Conservation (phyloP, 2,113 vertebrate genomes). For the Rhabdomys dilectus region DNA sequence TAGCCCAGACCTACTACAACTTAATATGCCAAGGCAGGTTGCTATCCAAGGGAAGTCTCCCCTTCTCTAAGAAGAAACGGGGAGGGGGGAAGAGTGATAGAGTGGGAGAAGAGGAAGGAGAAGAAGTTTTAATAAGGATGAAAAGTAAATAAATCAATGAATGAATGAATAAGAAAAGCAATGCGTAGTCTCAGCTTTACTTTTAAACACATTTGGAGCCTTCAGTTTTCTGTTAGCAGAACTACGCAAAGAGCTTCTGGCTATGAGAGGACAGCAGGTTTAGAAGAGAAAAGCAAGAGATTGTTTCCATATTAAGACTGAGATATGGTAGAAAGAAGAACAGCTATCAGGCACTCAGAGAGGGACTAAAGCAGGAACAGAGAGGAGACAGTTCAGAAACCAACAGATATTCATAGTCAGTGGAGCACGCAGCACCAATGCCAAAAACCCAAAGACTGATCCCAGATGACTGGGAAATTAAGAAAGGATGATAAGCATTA, state of each 20-base stretch:
- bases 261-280: background rate
- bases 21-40: no score
- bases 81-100: no score
- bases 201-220: background rate
- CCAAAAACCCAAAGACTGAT: background rate
- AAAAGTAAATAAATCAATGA: no score
- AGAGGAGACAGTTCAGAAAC: background rate
- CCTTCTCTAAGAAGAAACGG: no score
- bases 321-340: background rate
- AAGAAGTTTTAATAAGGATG: no score
- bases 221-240: background rate
- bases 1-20: no score
- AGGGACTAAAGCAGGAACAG: background rate
- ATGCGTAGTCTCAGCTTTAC: background rate
- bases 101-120: no score
- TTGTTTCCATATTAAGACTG: background rate
- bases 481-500: background rate
- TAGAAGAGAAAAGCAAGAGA: background rate
- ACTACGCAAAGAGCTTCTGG: background rate
- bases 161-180: no score
- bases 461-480: background rate
- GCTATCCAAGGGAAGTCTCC: no score
- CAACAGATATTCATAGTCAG: no score
- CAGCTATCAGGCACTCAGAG: background rate
- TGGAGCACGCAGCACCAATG: background rate